These are phyloP conservation scores for Scotopteryx bipunctaria DNA, from an alignment of 2,888 invertebrate species.

Conservation along the genomic window DNA sequence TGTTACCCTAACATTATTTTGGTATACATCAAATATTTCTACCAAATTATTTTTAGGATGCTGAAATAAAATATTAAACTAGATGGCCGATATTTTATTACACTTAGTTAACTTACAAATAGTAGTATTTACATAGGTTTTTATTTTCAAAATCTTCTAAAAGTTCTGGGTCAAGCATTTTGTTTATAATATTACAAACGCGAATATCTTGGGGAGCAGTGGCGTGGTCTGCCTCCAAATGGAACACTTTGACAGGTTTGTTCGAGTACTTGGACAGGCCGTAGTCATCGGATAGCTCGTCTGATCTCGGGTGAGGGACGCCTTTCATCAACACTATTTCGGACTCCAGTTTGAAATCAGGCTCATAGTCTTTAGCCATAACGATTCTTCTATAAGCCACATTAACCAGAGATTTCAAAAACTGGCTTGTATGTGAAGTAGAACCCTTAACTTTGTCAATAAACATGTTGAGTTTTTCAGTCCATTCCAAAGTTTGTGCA, in stretches of 20 bases:
- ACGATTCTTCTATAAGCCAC: constrained; percentile 42
- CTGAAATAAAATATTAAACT: neutral
- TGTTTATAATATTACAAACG: constrained; percentile 46
- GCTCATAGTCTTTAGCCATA: constrained; percentile 42
- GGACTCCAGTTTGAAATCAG: constrained; percentile 43
- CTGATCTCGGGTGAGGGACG: constrained; percentile 38
- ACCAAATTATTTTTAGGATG: no score
- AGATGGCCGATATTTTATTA: constrained; percentile 10
- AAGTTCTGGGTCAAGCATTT: constrained; percentile 22
- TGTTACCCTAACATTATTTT: no score
- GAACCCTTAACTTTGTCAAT: neutral
- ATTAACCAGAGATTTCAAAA: constrained; percentile 36
- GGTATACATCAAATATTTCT: no score
- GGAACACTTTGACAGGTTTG: constrained; percentile 40
- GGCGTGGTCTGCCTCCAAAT: constrained; percentile 43
- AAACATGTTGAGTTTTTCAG: neutral
- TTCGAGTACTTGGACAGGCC: constrained; percentile 42
- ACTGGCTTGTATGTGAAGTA: constrained; percentile 27
- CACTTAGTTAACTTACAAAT: neutral
- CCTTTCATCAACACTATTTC: constrained; percentile 48
- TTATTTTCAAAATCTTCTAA: constrained; percentile 41
- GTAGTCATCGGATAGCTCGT: constrained; percentile 41
- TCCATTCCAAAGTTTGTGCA: neutral
- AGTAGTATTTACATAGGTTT: constrained; percentile 7
- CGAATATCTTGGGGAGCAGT: constrained; percentile 39